Percentiles rank a stretch among this genome's conserved stretches.
Conservation (phyloP, 2,113 vertebrate genomes). For the Ochotona princeps region DNA sequence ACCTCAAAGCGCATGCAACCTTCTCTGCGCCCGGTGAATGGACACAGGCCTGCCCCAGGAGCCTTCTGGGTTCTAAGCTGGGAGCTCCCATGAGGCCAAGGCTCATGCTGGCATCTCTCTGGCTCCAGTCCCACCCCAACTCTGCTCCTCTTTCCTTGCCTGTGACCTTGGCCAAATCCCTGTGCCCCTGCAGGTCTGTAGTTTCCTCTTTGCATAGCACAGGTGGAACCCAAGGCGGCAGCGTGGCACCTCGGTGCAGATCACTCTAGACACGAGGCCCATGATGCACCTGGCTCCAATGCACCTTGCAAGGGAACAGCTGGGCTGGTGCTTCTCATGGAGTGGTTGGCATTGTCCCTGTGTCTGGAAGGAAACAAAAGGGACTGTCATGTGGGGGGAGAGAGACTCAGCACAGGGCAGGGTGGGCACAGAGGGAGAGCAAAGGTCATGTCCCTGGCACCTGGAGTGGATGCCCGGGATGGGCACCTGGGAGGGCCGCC, state of each 20-base stretch:
- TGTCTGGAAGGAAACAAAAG: constrained; percentile 32
- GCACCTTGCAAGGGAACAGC: not conserved
- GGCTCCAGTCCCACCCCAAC: not conserved
- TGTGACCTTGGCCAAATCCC: not conserved
- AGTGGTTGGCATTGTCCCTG: too few relatives aligned
- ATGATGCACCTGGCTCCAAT: rapidly evolving
- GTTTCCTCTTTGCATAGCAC: not conserved
- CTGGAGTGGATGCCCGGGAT: rapidly evolving
- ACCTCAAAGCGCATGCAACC: too few relatives aligned
- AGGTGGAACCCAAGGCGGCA: not conserved
- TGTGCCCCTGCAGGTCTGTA: not conserved
- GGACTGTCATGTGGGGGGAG: not conserved
- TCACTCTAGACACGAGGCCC: rapidly evolving
- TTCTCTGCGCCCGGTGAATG: too few relatives aligned
- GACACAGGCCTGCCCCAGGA: not conserved
- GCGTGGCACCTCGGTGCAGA: rapidly evolving
- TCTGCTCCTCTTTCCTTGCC: not conserved
- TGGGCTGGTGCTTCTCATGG: rapidly evolving
- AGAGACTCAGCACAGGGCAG: not conserved
- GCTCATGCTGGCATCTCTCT: rapidly evolving
- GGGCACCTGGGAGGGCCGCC: not conserved
- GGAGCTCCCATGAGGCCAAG: not conserved
- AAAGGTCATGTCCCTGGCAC: not conserved
- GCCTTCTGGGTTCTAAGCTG: not conserved
- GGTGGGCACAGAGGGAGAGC: rapidly evolving